phyloP scores from a whole-genome alignment of 2,113 vertebrate genomes.

The Indri indri region DNA sequence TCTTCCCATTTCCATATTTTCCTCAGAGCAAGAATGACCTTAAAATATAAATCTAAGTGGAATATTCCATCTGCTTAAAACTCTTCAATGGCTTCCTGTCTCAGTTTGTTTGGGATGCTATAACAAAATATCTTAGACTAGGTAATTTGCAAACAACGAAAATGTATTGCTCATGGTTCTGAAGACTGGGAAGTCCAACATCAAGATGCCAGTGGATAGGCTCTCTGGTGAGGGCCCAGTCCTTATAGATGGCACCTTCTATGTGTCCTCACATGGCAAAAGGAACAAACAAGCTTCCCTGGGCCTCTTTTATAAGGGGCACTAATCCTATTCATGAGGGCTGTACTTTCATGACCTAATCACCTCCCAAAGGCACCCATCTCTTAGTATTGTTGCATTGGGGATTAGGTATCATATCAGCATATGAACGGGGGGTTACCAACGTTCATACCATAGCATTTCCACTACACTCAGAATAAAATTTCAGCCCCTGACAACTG shows the following conservation, averaged over 20 bases:
- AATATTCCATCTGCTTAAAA: not conserved
- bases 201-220: not conserved
- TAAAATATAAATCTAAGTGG: not conserved
- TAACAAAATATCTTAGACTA: not conserved
- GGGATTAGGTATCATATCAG: not conserved
- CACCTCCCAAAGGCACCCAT: not conserved
- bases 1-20: not conserved
- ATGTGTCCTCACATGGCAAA: too few relatives aligned
- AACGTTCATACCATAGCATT: not conserved
- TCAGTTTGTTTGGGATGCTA: not conserved
- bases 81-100: not conserved
- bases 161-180: not conserved
- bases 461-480: not conserved
- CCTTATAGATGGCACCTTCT: not conserved
- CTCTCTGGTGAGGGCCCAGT: not conserved
- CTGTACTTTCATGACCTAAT: not conserved
- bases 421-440: not conserved
- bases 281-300: not conserved
- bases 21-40: not conserved
- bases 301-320: not conserved
- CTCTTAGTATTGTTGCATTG: not conserved
- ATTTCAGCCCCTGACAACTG: not conserved
- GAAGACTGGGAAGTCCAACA: not conserved
- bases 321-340: not conserved
- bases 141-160: not conserved